These are phyloP conservation scores for Palythoa caribaeorum DNA, from an alignment of 92 coral and sea anemone genomes.

Conservation along the genomic window DNA sequence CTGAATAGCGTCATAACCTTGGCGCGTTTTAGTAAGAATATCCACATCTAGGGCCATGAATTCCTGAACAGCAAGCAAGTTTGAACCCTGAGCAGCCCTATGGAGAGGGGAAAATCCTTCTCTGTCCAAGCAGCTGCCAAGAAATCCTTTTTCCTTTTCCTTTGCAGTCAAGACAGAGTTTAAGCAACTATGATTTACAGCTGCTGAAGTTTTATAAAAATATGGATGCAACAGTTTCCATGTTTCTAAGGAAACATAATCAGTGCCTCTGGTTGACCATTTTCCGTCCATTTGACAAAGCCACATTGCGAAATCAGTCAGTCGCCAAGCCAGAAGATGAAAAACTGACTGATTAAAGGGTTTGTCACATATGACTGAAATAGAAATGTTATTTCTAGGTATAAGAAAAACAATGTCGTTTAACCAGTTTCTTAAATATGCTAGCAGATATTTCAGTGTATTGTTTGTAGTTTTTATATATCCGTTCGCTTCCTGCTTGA, in stretches of 20 bases:
- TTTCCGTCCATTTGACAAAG: neutral
- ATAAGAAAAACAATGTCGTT: neutral
- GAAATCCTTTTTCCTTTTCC: conserved; percentile 5
- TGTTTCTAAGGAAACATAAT: neutral
- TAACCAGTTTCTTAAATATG: neutral
- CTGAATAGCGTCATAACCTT: neutral
- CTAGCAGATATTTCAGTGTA: neutral
- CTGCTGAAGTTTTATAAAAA: neutral
- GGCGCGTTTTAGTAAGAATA: neutral
- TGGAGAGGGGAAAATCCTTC: conserved; percentile 33
- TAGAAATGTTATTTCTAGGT: neutral
- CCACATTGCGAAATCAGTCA: conserved; percentile 38
- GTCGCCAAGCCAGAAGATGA: conserved; percentile 28
- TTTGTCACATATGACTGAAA: neutral
- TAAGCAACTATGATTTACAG: neutral
- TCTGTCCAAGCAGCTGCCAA: conserved; percentile 23
- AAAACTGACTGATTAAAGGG: conserved; percentile 26
- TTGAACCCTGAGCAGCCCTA: conserved; percentile 38
- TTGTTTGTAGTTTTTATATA: neutral
- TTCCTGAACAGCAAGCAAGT: conserved; percentile 3
- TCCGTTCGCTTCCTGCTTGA: neutral
- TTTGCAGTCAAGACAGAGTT: neutral
- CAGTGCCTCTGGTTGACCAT: neutral
- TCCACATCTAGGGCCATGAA: neutral
- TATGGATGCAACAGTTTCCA: conserved; percentile 27